phyloP scores from a whole-genome alignment of 2,797 vertebrate genomes.

The Labeo calbasu region DNA sequence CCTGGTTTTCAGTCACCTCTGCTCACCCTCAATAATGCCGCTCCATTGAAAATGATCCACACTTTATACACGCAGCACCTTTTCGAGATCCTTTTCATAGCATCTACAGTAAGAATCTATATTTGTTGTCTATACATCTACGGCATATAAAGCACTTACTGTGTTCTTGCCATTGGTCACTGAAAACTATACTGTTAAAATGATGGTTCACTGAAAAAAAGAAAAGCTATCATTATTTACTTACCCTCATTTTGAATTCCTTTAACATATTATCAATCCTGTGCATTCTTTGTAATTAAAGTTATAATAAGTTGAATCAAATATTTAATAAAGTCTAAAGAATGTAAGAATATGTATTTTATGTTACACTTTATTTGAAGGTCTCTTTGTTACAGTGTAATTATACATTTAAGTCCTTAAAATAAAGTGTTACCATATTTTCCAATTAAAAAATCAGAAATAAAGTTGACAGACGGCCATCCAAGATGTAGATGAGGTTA shows the following conservation, averaged over 20 bases:
- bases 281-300: background rate
- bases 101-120: constrained; percentile 2
- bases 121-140: background rate
- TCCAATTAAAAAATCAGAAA: too few relatives aligned
- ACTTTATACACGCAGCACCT: background rate
- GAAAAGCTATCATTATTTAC: background rate
- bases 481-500: background rate
- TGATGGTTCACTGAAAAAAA: background rate
- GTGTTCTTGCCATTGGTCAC: background rate
- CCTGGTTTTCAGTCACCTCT: constrained; percentile 27
- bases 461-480: background rate
- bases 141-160: background rate
- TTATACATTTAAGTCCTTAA: too few relatives aligned
- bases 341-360: background rate
- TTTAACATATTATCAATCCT: background rate
- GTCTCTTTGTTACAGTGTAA: too few relatives aligned
- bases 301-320: background rate
- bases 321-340: background rate
- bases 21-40: background rate
- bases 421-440: too few relatives aligned
- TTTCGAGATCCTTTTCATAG: constrained; percentile 1
- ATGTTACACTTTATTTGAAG: too few relatives aligned
- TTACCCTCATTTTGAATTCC: background rate
- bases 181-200: background rate
- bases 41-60: background rate